Conservation (phyloP, 2,797 vertebrate genomes). For the Premnoplex brunnescens region DNA sequence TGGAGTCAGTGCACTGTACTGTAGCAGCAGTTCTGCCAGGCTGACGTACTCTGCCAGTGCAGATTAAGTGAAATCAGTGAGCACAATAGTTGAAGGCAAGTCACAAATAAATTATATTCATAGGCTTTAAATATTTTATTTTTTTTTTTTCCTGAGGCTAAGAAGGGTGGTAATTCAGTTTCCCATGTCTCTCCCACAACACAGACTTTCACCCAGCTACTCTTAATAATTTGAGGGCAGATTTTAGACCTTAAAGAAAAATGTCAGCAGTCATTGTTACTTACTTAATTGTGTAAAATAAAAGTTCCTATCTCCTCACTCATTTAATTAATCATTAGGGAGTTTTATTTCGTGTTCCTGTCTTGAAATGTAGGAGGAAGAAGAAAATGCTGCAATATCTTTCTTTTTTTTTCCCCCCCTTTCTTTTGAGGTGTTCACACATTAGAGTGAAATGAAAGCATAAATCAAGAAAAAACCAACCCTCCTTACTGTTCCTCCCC, state of each 20-base stretch:
- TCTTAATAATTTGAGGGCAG: not conserved
- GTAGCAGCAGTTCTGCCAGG: constrained; percentile 20
- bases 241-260: not conserved
- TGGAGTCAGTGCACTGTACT: not conserved
- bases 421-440: not conserved
- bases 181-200: not conserved
- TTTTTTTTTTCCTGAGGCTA: not conserved
- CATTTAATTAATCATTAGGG: not conserved
- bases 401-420: no score
- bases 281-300: not conserved
- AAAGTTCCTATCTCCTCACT: not conserved
- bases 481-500: not conserved
- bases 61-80: constrained; percentile 47
- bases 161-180: not conserved
- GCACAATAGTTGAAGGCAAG: constrained; percentile 33
- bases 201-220: not conserved
- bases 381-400: not conserved
- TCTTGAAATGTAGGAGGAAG: not conserved
- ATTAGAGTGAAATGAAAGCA: not conserved
- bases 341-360: not conserved
- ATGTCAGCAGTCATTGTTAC: not conserved
- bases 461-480: not conserved
- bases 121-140: constrained; percentile 53
- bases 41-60: not conserved
- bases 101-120: constrained; percentile 51